Evolutionary conservation across 2,113 vertebrate genomes (phyloP).

Genomic region (Forbesichthys agassizii): DNA sequence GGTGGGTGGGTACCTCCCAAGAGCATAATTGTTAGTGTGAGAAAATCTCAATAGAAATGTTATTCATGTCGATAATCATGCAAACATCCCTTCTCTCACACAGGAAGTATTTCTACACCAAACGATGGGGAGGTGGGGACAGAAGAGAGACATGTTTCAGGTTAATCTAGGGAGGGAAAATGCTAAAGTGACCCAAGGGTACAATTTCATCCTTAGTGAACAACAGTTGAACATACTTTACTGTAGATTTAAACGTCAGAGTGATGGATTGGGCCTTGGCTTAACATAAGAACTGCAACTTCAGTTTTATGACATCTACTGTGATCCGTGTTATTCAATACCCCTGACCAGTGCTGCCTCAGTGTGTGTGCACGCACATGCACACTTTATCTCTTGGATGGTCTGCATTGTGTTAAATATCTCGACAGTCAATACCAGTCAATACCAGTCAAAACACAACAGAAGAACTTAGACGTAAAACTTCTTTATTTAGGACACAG

Average conservation of each 20-base stretch:
- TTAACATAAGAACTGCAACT: slow-evolving; percentile 31
- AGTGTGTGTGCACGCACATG: not conserved
- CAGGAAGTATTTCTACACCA: not conserved
- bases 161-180: not conserved
- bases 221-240: slow-evolving; percentile 17
- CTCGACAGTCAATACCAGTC: not conserved
- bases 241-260: slow-evolving; percentile 37
- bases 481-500: not conserved
- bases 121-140: not conserved
- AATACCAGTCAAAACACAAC: not conserved
- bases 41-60: slow-evolving; percentile 28
- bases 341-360: not conserved
- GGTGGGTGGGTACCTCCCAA: slow-evolving; percentile 14
- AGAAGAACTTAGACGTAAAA: not conserved
- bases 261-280: slow-evolving; percentile 35
- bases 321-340: slow-evolving; percentile 40
- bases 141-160: not conserved
- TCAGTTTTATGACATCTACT: slow-evolving; percentile 41
- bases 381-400: not conserved
- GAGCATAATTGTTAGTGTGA: slow-evolving; percentile 18
- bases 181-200: slow-evolving; percentile 7
- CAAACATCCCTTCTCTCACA: no score
- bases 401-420: not conserved
- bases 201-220: slow-evolving; percentile 14
- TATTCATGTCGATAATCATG: slow-evolving; percentile 10